phyloP scores from a whole-genome alignment of 1,140 invertebrate genomes.

The Drosophila carrolli region DNA sequence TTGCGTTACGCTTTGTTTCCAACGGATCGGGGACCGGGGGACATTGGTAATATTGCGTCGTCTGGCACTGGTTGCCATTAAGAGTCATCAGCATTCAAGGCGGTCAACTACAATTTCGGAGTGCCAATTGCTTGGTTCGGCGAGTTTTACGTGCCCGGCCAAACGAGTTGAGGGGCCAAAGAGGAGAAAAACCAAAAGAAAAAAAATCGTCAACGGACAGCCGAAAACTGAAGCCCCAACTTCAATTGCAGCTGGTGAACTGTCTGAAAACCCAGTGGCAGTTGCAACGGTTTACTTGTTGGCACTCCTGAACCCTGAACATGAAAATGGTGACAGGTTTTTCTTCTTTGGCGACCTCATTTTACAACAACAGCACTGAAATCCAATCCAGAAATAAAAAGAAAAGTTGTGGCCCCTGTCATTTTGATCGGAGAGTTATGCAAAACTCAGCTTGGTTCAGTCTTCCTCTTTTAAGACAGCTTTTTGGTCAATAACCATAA shows the following conservation, averaged over 20 bases:
- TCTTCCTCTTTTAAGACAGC: conserved; percentile 19
- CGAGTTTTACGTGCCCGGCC: conserved; percentile 46
- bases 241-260: conserved; percentile 8
- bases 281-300: conserved; percentile 39
- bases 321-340: conserved; percentile 72
- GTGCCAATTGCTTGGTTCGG: conserved; percentile 66
- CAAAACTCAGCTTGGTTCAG: conserved; percentile 22
- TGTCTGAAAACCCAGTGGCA: conserved; percentile 20
- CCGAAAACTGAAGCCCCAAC: conserved; percentile 11
- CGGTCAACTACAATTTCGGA: conserved; percentile 70
- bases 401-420: conserved; percentile 24
- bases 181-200: not conserved
- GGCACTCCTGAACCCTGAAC: conserved; percentile 69
- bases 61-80: conserved; percentile 49
- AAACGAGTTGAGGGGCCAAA: conserved; percentile 51
- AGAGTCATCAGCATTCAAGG: conserved; percentile 80
- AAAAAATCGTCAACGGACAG: not conserved
- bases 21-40: conserved; percentile 1
- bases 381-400: conserved; percentile 2
- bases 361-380: conserved; percentile 24
- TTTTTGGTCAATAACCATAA: conserved; percentile 14
- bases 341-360: conserved; percentile 44
- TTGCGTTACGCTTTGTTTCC: conserved; percentile 31
- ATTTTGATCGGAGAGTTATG: conserved; percentile 24
- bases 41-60: conserved; percentile 61